These are phyloP conservation scores for Cerceris rybyensis DNA, from an alignment of 2,888 invertebrate genomes.

Conservation along the genomic window DNA sequence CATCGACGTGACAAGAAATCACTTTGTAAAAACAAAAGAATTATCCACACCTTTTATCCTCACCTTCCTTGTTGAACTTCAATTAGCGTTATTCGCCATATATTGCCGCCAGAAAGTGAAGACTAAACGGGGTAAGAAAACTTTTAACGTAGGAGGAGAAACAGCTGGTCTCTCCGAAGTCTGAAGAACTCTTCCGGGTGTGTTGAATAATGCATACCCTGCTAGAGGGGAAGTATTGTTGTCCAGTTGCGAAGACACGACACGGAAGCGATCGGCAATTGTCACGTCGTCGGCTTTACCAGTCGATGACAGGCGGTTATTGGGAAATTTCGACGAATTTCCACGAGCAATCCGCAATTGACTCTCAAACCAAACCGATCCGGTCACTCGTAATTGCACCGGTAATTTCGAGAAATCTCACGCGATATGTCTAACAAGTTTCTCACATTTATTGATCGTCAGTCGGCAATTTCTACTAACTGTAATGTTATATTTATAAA, in stretches of 20 bases:
- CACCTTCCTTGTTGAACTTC: conserved; percentile 21
- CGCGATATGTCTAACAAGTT: too few relatives aligned
- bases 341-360: conserved; percentile 24
- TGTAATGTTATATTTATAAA: too few relatives aligned
- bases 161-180: conserved; percentile 36
- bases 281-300: conserved; percentile 60
- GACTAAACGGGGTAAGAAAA: conserved; percentile 18
- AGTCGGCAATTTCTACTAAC: too few relatives aligned
- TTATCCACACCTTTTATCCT: background rate
- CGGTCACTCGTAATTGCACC: too few relatives aligned
- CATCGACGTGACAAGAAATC: too few relatives aligned
- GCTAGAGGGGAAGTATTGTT: conserved; percentile 56
- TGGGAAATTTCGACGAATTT: conserved; percentile 31
- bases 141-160: conserved; percentile 16
- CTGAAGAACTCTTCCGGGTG: conserved; percentile 57
- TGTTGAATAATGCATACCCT: conserved; percentile 66
- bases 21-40: background rate
- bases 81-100: conserved; percentile 44
- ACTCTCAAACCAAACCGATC: conserved; percentile 10
- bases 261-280: conserved; percentile 63
- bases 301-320: conserved; percentile 49
- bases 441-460: too few relatives aligned
- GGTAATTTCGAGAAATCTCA: too few relatives aligned
- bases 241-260: conserved; percentile 49
- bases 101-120: conserved; percentile 22